phyloP scores from a whole-genome alignment of 2,888 invertebrate species.

The Lepidonotus clava region DNA sequence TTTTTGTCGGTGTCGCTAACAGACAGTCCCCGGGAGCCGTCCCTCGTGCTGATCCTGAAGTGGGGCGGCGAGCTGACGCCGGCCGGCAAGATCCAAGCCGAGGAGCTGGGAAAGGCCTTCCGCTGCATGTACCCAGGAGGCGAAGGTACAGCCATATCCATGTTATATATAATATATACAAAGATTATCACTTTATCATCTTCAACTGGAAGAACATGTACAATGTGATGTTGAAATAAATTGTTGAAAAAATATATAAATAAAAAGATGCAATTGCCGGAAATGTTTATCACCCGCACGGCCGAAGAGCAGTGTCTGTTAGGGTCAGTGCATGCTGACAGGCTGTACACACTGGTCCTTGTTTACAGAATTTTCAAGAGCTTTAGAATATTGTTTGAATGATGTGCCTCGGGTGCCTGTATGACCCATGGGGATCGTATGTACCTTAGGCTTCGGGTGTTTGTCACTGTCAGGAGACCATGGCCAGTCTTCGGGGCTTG shows the following conservation, averaged over 20 bases:
- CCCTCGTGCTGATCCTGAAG: slow-evolving; percentile 96
- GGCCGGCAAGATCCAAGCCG: slow-evolving; percentile 97
- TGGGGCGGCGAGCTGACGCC: slow-evolving; percentile 99
- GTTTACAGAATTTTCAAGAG: too few species aligned
- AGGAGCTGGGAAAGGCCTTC: slow-evolving; percentile 98
- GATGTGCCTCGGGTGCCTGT: too few species aligned
- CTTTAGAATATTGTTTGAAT: too few species aligned
- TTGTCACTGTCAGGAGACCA: slow-evolving; percentile 84
- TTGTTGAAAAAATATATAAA: background rate
- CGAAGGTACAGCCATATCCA: slow-evolving; percentile 83
- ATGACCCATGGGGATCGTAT: too few species aligned
- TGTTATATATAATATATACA: slow-evolving; percentile 2
- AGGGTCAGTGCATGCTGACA: too few species aligned
- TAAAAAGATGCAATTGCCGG: background rate
- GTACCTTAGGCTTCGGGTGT: too few species aligned
- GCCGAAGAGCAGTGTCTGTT: too few species aligned
- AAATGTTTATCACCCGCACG: background rate
- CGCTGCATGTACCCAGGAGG: slow-evolving; percentile 99
- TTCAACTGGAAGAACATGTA: background rate
- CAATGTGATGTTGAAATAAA: background rate
- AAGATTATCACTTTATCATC: background rate
- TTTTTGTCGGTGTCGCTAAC: background rate
- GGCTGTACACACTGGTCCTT: too few species aligned
- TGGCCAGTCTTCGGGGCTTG: slow-evolving; percentile 96
- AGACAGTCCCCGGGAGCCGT: slow-evolving; percentile 93